A percentile compares a stretch with the other conserved stretches of the same genome.
Evolutionary conservation across 2,797 vertebrate species (phyloP).

Genomic region (Pangasius macronema): DNA sequence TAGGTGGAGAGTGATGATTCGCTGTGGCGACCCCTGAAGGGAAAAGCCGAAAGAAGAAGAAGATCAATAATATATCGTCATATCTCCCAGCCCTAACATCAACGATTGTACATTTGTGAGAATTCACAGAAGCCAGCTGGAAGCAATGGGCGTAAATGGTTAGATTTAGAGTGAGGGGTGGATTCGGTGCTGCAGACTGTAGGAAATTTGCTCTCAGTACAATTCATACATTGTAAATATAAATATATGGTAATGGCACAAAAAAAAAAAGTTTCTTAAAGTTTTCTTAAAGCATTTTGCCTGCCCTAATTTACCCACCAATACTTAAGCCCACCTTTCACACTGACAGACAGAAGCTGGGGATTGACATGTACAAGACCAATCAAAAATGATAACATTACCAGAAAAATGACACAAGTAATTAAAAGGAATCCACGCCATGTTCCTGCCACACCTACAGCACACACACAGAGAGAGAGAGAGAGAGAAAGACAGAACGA

Average conservation of each 20-base stretch:
- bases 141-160: neutral
- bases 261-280: neutral
- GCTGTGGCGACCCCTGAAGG: too few relatives aligned
- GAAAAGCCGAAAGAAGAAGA: too few relatives aligned
- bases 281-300: neutral
- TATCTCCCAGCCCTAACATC: neutral
- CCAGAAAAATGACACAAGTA: slow-evolving; percentile 93
- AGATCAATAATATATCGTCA: neutral
- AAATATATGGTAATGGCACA: neutral
- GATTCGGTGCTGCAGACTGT: neutral
- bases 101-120: neutral
- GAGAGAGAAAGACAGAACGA: slow-evolving; percentile 69
- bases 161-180: neutral
- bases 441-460: slow-evolving; percentile 92
- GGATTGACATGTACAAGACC: slow-evolving; percentile 86
- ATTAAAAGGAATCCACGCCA: slow-evolving; percentile 91
- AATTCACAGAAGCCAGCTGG: neutral
- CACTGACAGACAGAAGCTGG: slow-evolving; percentile 76
- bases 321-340: slow-evolving; percentile 61
- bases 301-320: neutral
- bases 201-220: neutral
- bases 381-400: slow-evolving; percentile 84
- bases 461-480: slow-evolving; percentile 36
- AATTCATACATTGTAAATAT: neutral
- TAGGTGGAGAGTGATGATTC: too few relatives aligned